These are phyloP conservation scores for Callyntrura guangdongensis DNA, from an alignment of 2,888 invertebrate species.

Conservation along the genomic window DNA sequence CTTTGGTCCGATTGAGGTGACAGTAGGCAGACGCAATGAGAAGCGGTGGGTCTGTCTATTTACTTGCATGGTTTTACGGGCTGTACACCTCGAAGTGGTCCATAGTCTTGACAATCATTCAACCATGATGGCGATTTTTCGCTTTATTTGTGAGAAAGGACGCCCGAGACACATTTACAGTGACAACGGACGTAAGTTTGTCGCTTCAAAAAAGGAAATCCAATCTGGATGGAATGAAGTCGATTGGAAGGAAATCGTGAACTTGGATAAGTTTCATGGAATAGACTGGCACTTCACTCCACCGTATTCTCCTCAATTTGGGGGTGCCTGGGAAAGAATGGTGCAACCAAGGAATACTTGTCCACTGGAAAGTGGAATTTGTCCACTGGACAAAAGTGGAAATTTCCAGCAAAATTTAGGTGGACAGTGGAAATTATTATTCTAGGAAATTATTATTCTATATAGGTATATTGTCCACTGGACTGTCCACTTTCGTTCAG, in stretches of 20 bases:
- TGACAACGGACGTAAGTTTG: background rate
- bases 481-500: no score
- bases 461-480: no score
- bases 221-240: no score
- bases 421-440: no score
- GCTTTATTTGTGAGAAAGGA: background rate
- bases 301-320: background rate
- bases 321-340: background rate
- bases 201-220: no score
- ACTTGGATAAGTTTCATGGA: background rate
- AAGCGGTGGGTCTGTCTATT: constrained; percentile 52
- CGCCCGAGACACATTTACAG: background rate
- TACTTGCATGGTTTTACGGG: constrained; percentile 32
- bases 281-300: constrained; percentile 16
- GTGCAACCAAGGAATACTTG: background rate
- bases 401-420: no score
- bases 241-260: constrained; percentile 28
- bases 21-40: constrained; percentile 57
- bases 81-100: constrained; percentile 68
- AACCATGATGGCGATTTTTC: background rate
- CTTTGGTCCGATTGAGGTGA: constrained; percentile 55
- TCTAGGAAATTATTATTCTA: no score
- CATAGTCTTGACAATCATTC: background rate
- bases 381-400: no score
- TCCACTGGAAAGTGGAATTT: no score